These are phyloP conservation scores for Aelia acuminata DNA, from an alignment of 2,888 invertebrate genomes.

Conservation along the genomic window DNA sequence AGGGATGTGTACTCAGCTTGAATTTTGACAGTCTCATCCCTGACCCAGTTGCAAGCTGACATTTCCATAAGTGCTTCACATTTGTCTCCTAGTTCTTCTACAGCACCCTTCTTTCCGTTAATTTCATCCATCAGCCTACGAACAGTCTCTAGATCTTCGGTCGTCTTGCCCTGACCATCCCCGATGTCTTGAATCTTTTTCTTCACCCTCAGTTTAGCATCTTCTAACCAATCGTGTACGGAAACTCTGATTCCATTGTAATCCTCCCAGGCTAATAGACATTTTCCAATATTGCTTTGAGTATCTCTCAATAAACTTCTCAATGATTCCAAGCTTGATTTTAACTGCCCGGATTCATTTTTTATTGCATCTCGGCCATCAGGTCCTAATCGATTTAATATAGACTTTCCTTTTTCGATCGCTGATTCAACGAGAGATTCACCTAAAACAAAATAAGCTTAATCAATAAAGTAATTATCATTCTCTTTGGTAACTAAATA, in stretches of 20 bases:
- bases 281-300: constrained; percentile 81
- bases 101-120: constrained; percentile 79
- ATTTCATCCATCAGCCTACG: constrained; percentile 83
- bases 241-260: constrained; percentile 81
- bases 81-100: constrained; percentile 88
- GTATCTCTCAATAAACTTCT: constrained; percentile 84
- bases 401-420: constrained; percentile 80
- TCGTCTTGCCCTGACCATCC: constrained; percentile 72
- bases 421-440: constrained; percentile 82
- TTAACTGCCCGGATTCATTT: constrained; percentile 85
- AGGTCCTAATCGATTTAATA: constrained; percentile 82
- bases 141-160: constrained; percentile 83
- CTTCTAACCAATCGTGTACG: constrained; percentile 82
- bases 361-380: constrained; percentile 87
- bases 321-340: constrained; percentile 85
- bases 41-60: constrained; percentile 86
- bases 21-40: constrained; percentile 87
- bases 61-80: constrained; percentile 90
- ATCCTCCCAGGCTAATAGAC: constrained; percentile 85
- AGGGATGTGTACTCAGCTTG: constrained; percentile 87
- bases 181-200: constrained; percentile 61
- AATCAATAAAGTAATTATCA: no score
- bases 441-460: constrained; percentile 65
- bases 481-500: no score
- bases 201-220: constrained; percentile 61